These are phyloP conservation scores for Actinopyga echinites DNA, from an alignment of 53 echinoderm and acorn worm genomes.

Conservation along the genomic window DNA sequence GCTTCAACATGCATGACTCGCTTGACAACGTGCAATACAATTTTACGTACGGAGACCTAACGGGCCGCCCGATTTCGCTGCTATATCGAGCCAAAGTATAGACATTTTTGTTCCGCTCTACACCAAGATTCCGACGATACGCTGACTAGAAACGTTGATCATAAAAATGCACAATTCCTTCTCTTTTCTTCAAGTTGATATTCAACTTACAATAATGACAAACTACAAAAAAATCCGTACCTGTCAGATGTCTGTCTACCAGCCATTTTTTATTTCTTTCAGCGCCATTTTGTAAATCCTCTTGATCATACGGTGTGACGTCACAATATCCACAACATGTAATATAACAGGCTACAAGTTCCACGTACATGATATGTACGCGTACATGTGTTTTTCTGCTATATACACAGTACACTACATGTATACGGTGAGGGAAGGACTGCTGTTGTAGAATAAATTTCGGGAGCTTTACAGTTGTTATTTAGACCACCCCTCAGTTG, in stretches of 20 bases:
- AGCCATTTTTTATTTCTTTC: conserved; percentile 32
- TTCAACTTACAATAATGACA: not conserved
- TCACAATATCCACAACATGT: not conserved
- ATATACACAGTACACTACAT: no score
- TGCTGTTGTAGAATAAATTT: no score
- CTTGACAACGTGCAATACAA: no score
- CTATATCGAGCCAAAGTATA: not conserved
- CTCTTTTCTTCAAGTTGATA: not conserved
- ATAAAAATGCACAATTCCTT: not conserved
- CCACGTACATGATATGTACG: no score
- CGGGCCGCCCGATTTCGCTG: not conserved
- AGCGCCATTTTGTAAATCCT: conserved; percentile 31
- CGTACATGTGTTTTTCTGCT: no score
- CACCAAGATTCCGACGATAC: not conserved
- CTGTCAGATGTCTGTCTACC: conserved; percentile 33
- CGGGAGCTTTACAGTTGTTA: no score
- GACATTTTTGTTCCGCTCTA: not conserved
- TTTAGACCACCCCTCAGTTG: no score
- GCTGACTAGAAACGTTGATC: not conserved
- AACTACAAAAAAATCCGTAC: not conserved
- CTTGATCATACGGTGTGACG: conserved; percentile 13
- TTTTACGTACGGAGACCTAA: no score
- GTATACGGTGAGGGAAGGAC: no score
- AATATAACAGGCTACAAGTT: no score
- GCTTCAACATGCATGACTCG: no score